Base-by-base conservation (phyloP, 2,888 invertebrate genomes). In the Ophion obscuratus region DNA sequence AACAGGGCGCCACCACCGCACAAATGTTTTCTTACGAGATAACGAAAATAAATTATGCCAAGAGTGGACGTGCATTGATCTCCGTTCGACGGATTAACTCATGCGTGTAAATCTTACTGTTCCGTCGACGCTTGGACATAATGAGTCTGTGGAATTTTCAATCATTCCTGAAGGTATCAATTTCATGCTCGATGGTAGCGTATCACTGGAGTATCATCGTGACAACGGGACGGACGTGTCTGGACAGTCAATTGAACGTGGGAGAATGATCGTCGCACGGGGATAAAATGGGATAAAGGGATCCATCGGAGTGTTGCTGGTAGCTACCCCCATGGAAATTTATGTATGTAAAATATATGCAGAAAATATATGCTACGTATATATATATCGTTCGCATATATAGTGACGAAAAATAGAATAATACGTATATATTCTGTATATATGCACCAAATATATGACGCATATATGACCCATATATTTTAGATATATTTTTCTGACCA, bases 31-130 rank as follows among this genome's bases (percentile, higher is more conserved):
- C 17, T 53, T 53, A 14, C 53, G 53, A 53, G 53, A 53, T 53
- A 53, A 71, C 75, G 75, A 78, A 86, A 86, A 86, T 81, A 81
- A 86, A 83, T 84, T 40, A 81, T 64, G 61, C 74, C 66, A 68
- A 24, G 68, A 68, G 75, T 53, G 31, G 68, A 83, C 73, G 77
- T 64, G 53, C 31, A 73, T 83, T 83, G 83, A 86, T 86, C 81
- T 74, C 71, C 31, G 68, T 27, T 81, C 59, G 74, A 78, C 77
- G 67, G 77, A 59, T 36, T 40, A 62, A 61, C 71, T 80, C 68
- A 61, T 40, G 31, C 59, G 61, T 74, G 67, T 83, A 83, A 83
- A 79, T 85, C 80, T 64, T 62, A 40, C 64, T 74, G 44, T 77
- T 62, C 24, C 70, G 70, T 78, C 83, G 36, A 20, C 53, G 40